Conservation (phyloP, 2,113 vertebrate genomes). For the Amphilophus citrinellus region DNA sequence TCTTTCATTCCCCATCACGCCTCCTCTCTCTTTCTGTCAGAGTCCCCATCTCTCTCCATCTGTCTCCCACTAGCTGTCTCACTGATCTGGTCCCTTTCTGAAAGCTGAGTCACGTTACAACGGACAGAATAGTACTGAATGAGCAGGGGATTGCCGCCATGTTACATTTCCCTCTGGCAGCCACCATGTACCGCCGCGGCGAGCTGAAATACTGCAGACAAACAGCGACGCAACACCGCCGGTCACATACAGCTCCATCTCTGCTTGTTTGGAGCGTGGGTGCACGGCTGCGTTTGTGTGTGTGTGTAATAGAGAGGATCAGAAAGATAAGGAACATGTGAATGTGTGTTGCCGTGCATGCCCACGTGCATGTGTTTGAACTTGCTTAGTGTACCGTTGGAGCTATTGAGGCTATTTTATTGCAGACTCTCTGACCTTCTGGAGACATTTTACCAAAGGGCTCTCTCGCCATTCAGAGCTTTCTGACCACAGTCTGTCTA, state of each 20-base stretch:
- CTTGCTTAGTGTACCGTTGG: constrained; percentile 43
- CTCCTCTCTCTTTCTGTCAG: constrained; percentile 46
- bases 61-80: constrained; percentile 56
- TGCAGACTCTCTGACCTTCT: constrained; percentile 71
- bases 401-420: constrained; percentile 56
- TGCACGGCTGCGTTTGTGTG: constrained; percentile 1
- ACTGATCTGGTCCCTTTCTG: constrained; percentile 41
- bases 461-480: constrained; percentile 65
- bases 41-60: constrained; percentile 35
- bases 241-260: constrained; percentile 15
- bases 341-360: neutral
- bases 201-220: constrained; percentile 46
- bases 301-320: neutral
- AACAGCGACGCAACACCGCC: constrained; percentile 29
- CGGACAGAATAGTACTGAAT: constrained; percentile 59
- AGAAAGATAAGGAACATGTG: neutral
- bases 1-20: constrained; percentile 60
- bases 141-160: constrained; percentile 58
- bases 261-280: constrained; percentile 14
- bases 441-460: constrained; percentile 76
- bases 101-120: constrained; percentile 70
- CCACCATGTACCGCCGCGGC: constrained; percentile 35
- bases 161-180: constrained; percentile 59
- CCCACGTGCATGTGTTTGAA: neutral
- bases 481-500: constrained; percentile 55